Evolutionary conservation across 2,113 vertebrate species (phyloP).

Genomic region (Alosa alosa): DNA sequence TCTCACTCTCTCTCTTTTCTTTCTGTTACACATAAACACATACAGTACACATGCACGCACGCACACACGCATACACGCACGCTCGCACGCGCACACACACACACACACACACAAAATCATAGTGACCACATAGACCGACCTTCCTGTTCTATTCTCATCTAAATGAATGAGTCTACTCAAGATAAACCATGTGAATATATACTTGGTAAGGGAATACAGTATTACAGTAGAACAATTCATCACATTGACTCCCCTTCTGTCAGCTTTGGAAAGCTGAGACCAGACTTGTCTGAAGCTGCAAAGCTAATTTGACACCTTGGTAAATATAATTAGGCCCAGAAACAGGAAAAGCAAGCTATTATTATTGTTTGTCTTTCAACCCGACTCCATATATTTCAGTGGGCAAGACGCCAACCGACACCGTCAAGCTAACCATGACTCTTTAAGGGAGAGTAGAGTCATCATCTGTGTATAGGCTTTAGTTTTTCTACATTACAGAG

Average conservation of each 20-base stretch:
- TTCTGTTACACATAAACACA: neutral
- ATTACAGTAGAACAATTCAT: slow-evolving; percentile 29
- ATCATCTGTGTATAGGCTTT: neutral
- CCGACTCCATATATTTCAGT: slow-evolving; percentile 42
- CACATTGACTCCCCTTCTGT: slow-evolving; percentile 20
- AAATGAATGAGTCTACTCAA: neutral
- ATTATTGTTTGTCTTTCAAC: slow-evolving; percentile 56
- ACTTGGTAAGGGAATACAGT: slow-evolving; percentile 20
- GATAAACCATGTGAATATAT: neutral
- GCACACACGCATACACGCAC: neutral
- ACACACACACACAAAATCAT: neutral
- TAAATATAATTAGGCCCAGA: slow-evolving; percentile 53
- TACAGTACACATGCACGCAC: neutral
- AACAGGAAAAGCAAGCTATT: slow-evolving; percentile 42
- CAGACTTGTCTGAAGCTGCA: slow-evolving; percentile 34
- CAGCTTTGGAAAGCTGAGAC: slow-evolving; percentile 40
- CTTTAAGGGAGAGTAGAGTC: neutral
- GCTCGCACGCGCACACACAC: neutral
- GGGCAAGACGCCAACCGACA: slow-evolving; percentile 31
- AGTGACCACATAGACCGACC: neutral
- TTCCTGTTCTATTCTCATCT: neutral
- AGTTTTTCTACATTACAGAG: too few relatives aligned
- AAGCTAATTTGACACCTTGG: slow-evolving; percentile 49
- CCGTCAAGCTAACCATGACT: neutral
- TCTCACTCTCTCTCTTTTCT: neutral